Percentiles rank a stretch among this genome's conserved stretches.
Conservation (phyloP, 2,113 vertebrate species). For the Phalacrocorax brasilianus region DNA sequence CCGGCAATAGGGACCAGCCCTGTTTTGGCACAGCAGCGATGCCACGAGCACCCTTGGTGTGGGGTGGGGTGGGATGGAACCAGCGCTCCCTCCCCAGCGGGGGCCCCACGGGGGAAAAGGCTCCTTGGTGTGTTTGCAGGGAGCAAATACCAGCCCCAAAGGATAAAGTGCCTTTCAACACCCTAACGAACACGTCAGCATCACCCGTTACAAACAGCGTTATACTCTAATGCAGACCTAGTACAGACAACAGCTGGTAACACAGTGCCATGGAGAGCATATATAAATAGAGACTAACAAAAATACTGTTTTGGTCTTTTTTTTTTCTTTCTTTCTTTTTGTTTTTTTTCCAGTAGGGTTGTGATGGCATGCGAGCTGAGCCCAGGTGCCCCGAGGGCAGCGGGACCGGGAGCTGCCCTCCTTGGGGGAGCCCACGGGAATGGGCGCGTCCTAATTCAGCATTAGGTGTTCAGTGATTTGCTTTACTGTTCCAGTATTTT, state of each 20-base stretch:
- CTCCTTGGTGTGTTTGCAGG: constrained; percentile 39
- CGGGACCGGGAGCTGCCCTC: not conserved
- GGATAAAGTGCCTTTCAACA: constrained; percentile 42
- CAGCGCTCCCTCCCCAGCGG: not conserved
- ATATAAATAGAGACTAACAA: constrained; percentile 66
- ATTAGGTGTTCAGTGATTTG: not conserved
- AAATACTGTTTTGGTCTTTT: constrained; percentile 78
- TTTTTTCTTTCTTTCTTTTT: constrained; percentile 30
- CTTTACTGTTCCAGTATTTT: constrained; percentile 40
- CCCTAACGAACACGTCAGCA: constrained; percentile 8
- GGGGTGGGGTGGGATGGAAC: not conserved
- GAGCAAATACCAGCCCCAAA: constrained; percentile 16
- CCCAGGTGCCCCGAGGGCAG: not conserved
- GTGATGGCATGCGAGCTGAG: not conserved
- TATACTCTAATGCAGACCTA: constrained; percentile 36
- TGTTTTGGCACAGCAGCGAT: not conserved
- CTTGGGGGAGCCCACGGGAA: not conserved
- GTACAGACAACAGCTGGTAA: constrained; percentile 30
- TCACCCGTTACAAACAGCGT: constrained; percentile 3
- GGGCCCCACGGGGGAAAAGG: not conserved
- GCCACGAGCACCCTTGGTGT: not conserved
- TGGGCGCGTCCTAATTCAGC: not conserved
- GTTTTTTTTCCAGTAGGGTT: constrained; percentile 57
- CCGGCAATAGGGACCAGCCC: not conserved
- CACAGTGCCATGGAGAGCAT: constrained; percentile 40